phyloP scores from a whole-genome alignment of 2,888 invertebrate species.

The Acholoe squamosa region DNA sequence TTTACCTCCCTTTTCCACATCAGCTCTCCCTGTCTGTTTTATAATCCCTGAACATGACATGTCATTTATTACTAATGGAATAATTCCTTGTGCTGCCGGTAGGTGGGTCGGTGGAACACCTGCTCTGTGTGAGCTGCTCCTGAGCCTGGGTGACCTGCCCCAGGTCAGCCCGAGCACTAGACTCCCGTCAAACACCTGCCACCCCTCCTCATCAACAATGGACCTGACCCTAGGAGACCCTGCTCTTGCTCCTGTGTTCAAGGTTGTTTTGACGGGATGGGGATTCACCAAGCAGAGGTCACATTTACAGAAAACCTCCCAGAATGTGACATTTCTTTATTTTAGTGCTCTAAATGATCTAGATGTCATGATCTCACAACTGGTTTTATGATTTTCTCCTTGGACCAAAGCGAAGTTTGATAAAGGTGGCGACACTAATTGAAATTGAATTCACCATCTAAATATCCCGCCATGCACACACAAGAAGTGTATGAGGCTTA shows the following conservation, averaged over 20 bases:
- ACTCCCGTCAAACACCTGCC: neutral
- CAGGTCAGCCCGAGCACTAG: constrained; percentile 8
- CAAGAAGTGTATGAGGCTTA: too few relatives aligned
- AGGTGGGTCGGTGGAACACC: neutral
- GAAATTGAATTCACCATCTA: too few relatives aligned
- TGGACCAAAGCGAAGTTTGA: too few relatives aligned
- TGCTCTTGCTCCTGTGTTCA: neutral
- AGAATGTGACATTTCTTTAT: neutral
- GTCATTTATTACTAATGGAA: neutral
- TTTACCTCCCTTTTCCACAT: neutral
- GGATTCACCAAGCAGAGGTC: neutral
- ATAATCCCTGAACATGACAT: neutral
- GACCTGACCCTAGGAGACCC: neutral
- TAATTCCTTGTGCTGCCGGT: neutral
- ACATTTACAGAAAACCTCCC: neutral
- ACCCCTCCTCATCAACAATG: neutral
- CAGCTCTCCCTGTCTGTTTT: neutral
- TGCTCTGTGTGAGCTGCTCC: neutral
- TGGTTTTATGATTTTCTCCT: too few relatives aligned
- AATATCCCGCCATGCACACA: too few relatives aligned
- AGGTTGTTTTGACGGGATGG: neutral
- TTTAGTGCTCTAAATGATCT: too few relatives aligned
- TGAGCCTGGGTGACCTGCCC: neutral
- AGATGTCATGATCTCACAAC: too few relatives aligned
- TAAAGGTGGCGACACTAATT: too few relatives aligned